A percentile compares a stretch with the other conserved stretches of the same genome.
Conservation (phyloP, 1,140 invertebrate genomes). For the Chironomus tepperi region DNA sequence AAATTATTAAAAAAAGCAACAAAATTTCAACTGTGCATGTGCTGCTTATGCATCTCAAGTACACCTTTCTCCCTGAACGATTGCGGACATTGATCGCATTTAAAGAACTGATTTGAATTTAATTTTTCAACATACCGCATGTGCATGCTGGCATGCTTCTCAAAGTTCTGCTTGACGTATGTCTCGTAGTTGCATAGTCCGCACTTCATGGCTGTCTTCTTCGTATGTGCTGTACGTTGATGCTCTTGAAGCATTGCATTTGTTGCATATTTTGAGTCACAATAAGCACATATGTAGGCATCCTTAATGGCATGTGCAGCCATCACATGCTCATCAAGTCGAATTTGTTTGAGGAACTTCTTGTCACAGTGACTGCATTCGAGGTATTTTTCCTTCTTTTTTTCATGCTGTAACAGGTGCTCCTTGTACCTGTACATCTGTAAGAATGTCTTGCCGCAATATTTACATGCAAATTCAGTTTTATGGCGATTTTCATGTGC, state of each 20-base stretch:
- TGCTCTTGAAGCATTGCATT: not conserved
- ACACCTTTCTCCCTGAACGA: not conserved
- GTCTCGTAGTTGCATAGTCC: not conserved
- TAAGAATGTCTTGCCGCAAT: not conserved
- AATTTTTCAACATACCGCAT: not conserved
- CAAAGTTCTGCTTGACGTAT: not conserved
- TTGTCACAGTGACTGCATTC: not conserved
- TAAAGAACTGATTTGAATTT: not conserved
- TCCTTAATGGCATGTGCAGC: no score
- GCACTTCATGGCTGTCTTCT: not conserved
- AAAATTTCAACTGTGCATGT: not conserved
- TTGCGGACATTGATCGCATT: not conserved
- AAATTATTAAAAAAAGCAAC: not conserved
- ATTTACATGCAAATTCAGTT: not conserved
- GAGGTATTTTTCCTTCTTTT: not conserved
- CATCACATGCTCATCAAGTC: no score
- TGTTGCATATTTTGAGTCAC: no score
- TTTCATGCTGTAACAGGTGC: not conserved
- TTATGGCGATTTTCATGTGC: not conserved
- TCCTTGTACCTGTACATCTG: not conserved
- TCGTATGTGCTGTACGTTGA: not conserved
- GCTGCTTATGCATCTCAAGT: not conserved
- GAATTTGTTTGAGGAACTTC: not conserved
- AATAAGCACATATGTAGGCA: no score
- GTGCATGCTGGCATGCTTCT: not conserved